Evolutionary conservation across 1,140 invertebrate species (phyloP).

Genomic region (Bombus polaris): DNA sequence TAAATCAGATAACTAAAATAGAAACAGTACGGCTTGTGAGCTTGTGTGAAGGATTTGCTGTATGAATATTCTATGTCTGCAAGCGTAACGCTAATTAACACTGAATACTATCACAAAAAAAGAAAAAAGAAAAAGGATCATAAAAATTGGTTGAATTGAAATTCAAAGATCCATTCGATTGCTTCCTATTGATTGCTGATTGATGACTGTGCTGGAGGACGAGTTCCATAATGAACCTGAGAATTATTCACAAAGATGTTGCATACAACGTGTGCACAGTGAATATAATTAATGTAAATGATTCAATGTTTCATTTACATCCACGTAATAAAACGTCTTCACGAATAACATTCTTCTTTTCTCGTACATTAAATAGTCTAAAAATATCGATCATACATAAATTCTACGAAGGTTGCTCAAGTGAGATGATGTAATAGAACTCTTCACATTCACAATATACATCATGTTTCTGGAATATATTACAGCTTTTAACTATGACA

Average conservation of each 20-base stretch:
- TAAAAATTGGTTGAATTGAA: constrained; percentile 25
- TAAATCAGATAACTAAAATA: constrained; percentile 44
- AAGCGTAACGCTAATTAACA: constrained; percentile 53
- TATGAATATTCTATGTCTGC: constrained; percentile 25
- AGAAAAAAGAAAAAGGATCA: constrained; percentile 9
- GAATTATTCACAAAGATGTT: constrained; percentile 58
- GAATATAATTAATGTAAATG: constrained; percentile 31
- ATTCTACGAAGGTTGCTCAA: constrained; percentile 23
- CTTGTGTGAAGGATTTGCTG: constrained; percentile 30
- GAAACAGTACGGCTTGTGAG: constrained; percentile 1
- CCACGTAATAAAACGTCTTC: not conserved
- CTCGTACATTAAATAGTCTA: not conserved
- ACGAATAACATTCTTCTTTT: not conserved
- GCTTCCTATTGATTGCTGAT: constrained; percentile 4
- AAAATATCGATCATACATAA: constrained; percentile 32
- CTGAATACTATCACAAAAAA: constrained; percentile 13
- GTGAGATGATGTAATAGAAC: constrained; percentile 22
- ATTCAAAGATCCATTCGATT: constrained; percentile 34
- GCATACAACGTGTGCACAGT: constrained; percentile 57
- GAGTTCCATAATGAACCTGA: constrained; percentile 31
- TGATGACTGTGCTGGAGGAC: constrained; percentile 5
- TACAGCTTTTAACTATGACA: not conserved
- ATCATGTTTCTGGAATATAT: not conserved
- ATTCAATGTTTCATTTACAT: not conserved
- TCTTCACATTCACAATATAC: not conserved